Base-by-base conservation (phyloP, 2,797 vertebrate species). In the Avahi laniger region DNA sequence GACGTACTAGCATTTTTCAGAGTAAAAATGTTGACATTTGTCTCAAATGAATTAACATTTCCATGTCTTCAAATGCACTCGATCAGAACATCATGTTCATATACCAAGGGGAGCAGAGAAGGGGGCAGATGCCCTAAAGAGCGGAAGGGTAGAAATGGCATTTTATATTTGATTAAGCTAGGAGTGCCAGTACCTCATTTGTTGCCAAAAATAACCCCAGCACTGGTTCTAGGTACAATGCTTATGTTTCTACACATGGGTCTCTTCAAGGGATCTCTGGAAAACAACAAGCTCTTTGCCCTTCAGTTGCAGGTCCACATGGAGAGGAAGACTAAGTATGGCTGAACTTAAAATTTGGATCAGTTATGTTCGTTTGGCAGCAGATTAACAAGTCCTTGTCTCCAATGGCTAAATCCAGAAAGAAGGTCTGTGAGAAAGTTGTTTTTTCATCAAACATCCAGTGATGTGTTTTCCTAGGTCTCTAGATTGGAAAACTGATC, bases 381-480 rank as follows among this genome's bases (percentile, higher is more conserved):
- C 10, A 85, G 61, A 95, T 97, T 97, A 97, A 90, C 0, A 9
- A 97, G 87, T 48, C 79, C 69, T 95, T 97, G 96, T 82, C 48
- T 95, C 92, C 93, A 95, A 46, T 46, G 75, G 76, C 38, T 54
- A 72, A 83, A 88, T 38, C 52, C 46, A 96, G 50, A 52, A 83
- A 95, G 24, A 95, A 75, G 26, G 89, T 80, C 90, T 18, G 52
- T 4, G 2, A 93, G 72, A 79, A 93, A 93, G 70, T 7, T 95
- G 96, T 97, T 7, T 95, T 97, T 97, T 26, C 83, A 89, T 38
- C 84, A 92, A 95, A 88, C 89, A 96, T 52, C 15, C 82, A 97
- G 67, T n/a, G 90, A 96, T 84, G 4, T 52, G 81, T 85, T 96
- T 94, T 63, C 91, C 91, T 70, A 57, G 52, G 93, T 96, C 79